Evolutionary conservation across 2,888 invertebrate genomes (phyloP), one percentile per base, ranked within the genome.

Genomic region (Elmis aenea): DNA sequence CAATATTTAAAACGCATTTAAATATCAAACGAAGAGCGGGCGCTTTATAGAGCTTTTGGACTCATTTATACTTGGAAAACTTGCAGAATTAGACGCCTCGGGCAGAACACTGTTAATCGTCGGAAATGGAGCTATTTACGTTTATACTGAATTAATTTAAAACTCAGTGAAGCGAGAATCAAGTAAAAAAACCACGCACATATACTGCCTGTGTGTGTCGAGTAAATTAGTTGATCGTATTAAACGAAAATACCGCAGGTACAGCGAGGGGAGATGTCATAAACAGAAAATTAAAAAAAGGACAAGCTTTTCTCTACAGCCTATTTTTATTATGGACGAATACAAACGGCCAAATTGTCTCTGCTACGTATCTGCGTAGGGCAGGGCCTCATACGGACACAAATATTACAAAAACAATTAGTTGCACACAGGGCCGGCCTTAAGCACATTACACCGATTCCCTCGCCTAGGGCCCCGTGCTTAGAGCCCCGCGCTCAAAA

Each of bases 71-170:
- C 48, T 52, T 50, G 48, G 51, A 50, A 55, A 58, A 58, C 53
- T 57, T 54, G 52, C 50, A 48, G 55, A 55, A 56, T 57, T 54
- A 50, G 46, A 45, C 51, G 57, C 56, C 54, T 41, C 46, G 41
- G 48, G 57, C 55, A 33, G 51, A 54, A 55, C 53, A 55, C 47
- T 55, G 59, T 57, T 59, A 59, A 59, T 61, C 59, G 59, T 53
- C 54, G 57, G 58, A 60, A 59, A 58, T 57, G 54, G 56, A 54
- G 57, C 59, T 58, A 57, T 61, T 62, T 60, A 58, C 53, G 58
- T 60, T 58, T 57, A 57, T 56, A 54, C 52, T 50, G 59, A 59
- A 59, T 61, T 61, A 59, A 61, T 62, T 59, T 54, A 48, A 56
- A 57, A 54, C 56, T 57, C 50, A 54, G 51, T 56, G 52, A 46